Conservation (phyloP, 1,140 invertebrate species). For the Neodiprion virginianus region DNA sequence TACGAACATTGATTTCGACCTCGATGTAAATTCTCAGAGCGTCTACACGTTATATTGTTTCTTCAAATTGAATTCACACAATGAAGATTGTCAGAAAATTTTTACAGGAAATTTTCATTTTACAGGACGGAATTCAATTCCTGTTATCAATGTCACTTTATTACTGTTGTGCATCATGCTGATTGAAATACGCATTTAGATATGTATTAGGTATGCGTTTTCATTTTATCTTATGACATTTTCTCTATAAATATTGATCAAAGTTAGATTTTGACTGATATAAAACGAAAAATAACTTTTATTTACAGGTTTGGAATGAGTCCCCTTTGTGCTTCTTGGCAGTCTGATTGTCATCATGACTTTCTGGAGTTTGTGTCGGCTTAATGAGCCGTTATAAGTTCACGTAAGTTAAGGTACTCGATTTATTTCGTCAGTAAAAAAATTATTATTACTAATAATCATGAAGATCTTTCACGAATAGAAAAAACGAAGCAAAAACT, state of each 20-base stretch:
- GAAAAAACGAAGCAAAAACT: no score
- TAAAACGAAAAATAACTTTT: conserved; percentile 53
- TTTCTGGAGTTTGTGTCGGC: conserved; percentile 46
- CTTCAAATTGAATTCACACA: no score
- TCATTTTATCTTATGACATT: conserved; percentile 39
- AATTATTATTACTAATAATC: conserved; percentile 10
- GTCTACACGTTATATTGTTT: no score
- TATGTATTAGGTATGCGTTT: conserved; percentile 12
- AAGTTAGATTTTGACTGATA: conserved; percentile 30
- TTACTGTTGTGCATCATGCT: no score
- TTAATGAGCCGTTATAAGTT: conserved; percentile 55
- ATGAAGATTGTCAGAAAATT: no score
- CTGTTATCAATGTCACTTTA: no score
- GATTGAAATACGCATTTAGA: not conserved
- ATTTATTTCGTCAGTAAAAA: conserved; percentile 37
- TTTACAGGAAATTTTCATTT: no score
- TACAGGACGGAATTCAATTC: no score
- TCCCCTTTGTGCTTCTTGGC: conserved; percentile 56
- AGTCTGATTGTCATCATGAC: conserved; percentile 44
- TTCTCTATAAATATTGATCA: conserved; percentile 26
- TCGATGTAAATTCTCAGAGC: no score
- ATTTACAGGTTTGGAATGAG: conserved; percentile 58
- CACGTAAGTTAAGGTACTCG: conserved; percentile 48
- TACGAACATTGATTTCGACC: no score
- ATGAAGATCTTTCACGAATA: no score